A percentile compares a stretch with the other conserved stretches of the same genome.
These are phyloP conservation scores for Physocephala rufipes DNA, from an alignment of 2,888 invertebrate genomes.

Conservation along the genomic window DNA sequence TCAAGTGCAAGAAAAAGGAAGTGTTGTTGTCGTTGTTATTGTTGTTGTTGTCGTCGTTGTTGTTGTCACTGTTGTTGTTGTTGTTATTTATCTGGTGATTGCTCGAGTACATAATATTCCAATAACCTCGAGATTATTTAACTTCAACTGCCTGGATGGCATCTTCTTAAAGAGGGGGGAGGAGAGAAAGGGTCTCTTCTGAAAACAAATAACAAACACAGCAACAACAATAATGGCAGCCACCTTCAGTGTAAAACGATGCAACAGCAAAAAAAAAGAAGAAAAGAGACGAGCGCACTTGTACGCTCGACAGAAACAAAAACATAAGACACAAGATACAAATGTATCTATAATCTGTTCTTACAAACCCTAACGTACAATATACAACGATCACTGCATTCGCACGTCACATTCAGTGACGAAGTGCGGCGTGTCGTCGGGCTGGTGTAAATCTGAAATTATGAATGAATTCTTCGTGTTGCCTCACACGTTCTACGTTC, in stretches of 20 bases:
- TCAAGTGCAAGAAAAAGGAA: constrained; percentile 32
- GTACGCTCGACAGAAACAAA: constrained; percentile 15
- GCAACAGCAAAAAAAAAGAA: background rate
- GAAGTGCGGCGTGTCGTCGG: constrained; percentile 11
- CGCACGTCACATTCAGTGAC: constrained; percentile 14
- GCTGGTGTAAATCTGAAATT: constrained; percentile 47
- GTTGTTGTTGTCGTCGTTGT: background rate
- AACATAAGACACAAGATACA: constrained; percentile 15
- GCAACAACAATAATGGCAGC: constrained; percentile 10
- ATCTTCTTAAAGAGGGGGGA: no score
- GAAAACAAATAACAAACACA: constrained; percentile 7
- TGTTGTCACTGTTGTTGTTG: constrained; percentile 11
- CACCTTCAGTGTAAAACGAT: background rate
- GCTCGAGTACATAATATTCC: background rate
- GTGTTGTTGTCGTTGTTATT: constrained; percentile 23
- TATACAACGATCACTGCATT: background rate
- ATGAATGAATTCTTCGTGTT: constrained; percentile 64
- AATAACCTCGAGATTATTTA: constrained; percentile 28
- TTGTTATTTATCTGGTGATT: background rate
- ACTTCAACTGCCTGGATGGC: no score
- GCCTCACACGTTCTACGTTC: constrained; percentile 54
- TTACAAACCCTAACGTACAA: no score
- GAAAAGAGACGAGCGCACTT: constrained; percentile 20
- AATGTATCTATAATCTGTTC: constrained; percentile 28
- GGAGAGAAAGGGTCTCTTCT: background rate